Percentiles rank a stretch among this genome's conserved stretches.
These are phyloP conservation scores for Jordanella pulchra DNA, from an alignment of 2,797 vertebrate species.

Conservation along the genomic window DNA sequence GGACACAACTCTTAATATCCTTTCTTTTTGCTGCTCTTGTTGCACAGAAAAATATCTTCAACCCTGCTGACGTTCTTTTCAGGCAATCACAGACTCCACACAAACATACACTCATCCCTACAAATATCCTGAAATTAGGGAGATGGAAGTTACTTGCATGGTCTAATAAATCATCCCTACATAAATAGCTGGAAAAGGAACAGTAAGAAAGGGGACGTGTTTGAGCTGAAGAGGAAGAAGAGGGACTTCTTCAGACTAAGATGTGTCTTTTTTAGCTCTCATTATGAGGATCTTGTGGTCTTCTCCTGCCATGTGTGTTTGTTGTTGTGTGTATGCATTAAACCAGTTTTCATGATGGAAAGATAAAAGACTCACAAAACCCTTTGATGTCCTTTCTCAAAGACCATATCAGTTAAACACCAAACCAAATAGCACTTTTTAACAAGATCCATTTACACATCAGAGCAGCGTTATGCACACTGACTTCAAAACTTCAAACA, in stretches of 20 bases:
- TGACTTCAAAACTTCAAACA: conserved; percentile 71
- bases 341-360: conserved; percentile 45
- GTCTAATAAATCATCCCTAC: conserved; percentile 2
- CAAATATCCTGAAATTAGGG: conserved; percentile 39
- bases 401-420: conserved; percentile 59
- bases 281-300: conserved; percentile 28
- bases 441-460: conserved; percentile 58
- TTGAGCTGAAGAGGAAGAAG: conserved; percentile 43
- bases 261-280: conserved; percentile 29
- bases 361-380: conserved; percentile 57
- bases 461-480: conserved; percentile 38
- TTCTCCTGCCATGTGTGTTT: conserved; percentile 3
- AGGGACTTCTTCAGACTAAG: conserved; percentile 12
- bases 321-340: conserved; percentile 33
- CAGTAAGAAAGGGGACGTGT: conserved; percentile 20
- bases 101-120: conserved; percentile 14
- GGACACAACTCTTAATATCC: conserved; percentile 47
- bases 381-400: conserved; percentile 59
- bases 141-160: conserved; percentile 50
- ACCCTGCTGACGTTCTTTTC: conserved; percentile 7
- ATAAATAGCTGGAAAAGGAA: conserved; percentile 19
- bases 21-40: conserved; percentile 31
- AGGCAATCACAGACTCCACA: neutral
- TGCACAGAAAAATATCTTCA: conserved; percentile 39
- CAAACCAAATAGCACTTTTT: conserved; percentile 52